Conservation (phyloP, 2,113 vertebrate genomes). For the Engraulis encrasicolus region DNA sequence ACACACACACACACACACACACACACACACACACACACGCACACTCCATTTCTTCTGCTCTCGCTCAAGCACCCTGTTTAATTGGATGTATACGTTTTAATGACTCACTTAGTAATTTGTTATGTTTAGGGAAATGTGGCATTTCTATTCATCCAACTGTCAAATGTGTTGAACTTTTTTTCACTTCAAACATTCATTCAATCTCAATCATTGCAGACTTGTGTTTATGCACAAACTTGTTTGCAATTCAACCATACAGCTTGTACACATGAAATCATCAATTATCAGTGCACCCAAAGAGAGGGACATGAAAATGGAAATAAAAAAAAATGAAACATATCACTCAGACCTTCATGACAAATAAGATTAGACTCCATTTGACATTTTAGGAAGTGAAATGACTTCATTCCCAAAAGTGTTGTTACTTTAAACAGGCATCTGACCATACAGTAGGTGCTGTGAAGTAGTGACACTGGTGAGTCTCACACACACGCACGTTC, state of each 20-base stretch:
- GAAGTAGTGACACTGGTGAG: no score
- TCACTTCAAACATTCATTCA: neutral
- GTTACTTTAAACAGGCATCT: neutral
- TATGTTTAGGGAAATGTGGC: constrained; percentile 54
- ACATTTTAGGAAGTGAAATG: no score
- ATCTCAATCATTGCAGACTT: neutral
- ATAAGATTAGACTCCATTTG: no score
- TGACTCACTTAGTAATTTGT: constrained; percentile 71
- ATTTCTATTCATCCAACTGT: neutral
- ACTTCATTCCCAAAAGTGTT: no score
- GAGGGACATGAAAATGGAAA: no score
- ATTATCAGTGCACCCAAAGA: no score
- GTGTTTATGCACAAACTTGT: neutral
- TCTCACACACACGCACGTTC: no score
- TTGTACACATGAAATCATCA: neutral
- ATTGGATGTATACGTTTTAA: constrained; percentile 73
- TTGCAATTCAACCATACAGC: neutral
- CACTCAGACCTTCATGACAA: no score
- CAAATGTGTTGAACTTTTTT: no score
- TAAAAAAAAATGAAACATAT: no score
- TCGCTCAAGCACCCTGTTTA: constrained; percentile 67
- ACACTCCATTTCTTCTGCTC: constrained; percentile 67
- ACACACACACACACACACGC: constrained; percentile 66
- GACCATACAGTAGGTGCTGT: neutral
- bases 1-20: constrained; percentile 65